Percentiles rank a stretch among this genome's conserved stretches.
These are phyloP conservation scores for Urocyon cinereoargenteus DNA, from an alignment of 2,797 vertebrate genomes.

Conservation along the genomic window DNA sequence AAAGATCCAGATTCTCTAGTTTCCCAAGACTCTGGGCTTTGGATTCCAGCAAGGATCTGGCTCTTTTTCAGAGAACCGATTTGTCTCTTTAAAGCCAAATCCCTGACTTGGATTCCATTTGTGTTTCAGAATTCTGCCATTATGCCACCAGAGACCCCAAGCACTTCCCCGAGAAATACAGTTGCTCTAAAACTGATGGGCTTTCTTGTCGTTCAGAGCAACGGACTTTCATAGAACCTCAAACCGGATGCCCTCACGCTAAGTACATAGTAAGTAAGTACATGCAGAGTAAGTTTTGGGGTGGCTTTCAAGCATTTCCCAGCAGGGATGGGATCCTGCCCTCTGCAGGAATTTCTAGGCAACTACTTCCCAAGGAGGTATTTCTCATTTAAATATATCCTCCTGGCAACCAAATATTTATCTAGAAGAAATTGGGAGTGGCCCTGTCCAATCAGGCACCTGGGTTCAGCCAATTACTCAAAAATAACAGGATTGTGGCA, in stretches of 20 bases:
- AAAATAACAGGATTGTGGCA: conserved; percentile 88
- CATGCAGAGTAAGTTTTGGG: neutral
- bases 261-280: neutral
- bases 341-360: conserved; percentile 74
- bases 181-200: neutral
- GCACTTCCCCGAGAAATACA: neutral
- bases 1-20: neutral
- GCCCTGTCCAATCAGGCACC: conserved; percentile 80
- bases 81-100: conserved; percentile 26
- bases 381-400: conserved; percentile 79
- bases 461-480: conserved; percentile 81
- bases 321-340: conserved; percentile 60
- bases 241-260: neutral
- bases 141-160: neutral
- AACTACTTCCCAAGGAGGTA: conserved; percentile 68
- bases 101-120: neutral
- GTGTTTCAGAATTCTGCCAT: neutral
- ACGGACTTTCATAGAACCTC: neutral
- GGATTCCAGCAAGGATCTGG: neutral
- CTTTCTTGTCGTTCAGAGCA: neutral
- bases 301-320: conserved; percentile 55
- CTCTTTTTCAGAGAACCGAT: neutral
- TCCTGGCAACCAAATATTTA: conserved; percentile 85
- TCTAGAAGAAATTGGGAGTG: conserved; percentile 77
- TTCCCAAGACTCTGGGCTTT: neutral